Evolutionary conservation across 2,888 invertebrate species (phyloP).

Genomic region (Unio delphinus): DNA sequence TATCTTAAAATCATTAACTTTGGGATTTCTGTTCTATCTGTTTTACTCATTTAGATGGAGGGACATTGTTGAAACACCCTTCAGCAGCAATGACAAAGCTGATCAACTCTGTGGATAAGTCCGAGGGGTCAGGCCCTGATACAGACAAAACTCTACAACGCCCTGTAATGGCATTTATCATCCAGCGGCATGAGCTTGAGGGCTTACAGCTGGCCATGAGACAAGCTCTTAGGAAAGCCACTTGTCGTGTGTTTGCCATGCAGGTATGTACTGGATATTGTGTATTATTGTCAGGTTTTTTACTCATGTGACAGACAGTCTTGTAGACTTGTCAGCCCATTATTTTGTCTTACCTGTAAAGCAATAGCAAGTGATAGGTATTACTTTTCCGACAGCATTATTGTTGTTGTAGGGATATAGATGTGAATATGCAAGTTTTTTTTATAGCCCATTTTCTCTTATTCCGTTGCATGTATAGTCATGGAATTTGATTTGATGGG

Average conservation of each 20-base stretch:
- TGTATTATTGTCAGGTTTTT: neutral
- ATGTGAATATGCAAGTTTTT: no score
- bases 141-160: slow-evolving; percentile 76
- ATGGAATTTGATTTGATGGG: no score
- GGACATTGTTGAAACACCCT: slow-evolving; percentile 89
- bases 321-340: no score
- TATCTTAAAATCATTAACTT: no score
- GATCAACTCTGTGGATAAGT: slow-evolving; percentile 69
- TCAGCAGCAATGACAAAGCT: slow-evolving; percentile 88
- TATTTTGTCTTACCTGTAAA: no score
- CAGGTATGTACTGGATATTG: slow-evolving; percentile 76
- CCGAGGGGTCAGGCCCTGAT: slow-evolving; percentile 20
- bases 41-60: slow-evolving; percentile 76
- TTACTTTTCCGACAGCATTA: no score
- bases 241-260: slow-evolving; percentile 83
- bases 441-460: no score
- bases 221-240: slow-evolving; percentile 81
- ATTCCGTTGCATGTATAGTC: no score
- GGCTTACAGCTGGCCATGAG: slow-evolving; percentile 89
- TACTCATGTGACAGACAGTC: no score
- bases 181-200: slow-evolving; percentile 84
- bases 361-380: no score
- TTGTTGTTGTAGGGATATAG: no score
- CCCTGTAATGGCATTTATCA: slow-evolving; percentile 89
- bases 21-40: no score